Percentiles rank a stretch among this genome's conserved stretches.
Evolutionary conservation across 2,113 vertebrate species (phyloP).

Genomic region (Corythoichthys haematopterus): DNA sequence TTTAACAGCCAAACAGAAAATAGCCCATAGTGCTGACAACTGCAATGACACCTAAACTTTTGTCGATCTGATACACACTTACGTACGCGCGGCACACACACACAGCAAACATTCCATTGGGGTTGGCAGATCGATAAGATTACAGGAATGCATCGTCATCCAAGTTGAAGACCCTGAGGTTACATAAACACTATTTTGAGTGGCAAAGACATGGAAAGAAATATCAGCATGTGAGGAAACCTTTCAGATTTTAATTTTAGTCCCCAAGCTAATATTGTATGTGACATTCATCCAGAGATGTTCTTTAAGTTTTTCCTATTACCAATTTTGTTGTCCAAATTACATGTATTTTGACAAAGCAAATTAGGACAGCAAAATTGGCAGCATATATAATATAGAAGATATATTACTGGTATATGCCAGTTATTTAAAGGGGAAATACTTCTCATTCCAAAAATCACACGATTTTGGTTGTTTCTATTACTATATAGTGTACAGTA

Average conservation of each 20-base stretch:
- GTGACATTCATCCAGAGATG: not conserved
- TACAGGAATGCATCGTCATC: conserved; percentile 49
- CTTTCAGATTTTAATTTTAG: not conserved
- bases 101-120: conserved; percentile 16
- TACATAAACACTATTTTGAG: conserved; percentile 51
- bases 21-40: conserved; percentile 15
- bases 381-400: no score
- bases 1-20: conserved; percentile 25
- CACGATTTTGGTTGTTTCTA: no score
- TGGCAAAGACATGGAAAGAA: conserved; percentile 9
- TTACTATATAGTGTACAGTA: no score
- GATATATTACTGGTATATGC: no score
- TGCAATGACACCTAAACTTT: conserved; percentile 22
- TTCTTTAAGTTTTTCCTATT: not conserved
- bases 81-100: conserved; percentile 12
- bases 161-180: conserved; percentile 40
- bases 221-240: not conserved
- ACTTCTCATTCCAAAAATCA: no score
- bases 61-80: conserved; percentile 34
- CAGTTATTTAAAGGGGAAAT: no score
- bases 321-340: not conserved
- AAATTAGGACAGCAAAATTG: not conserved
- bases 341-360: not conserved
- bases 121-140: conserved; percentile 44
- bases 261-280: no score